phyloP scores from a whole-genome alignment of 2,113 vertebrate species.

The Proteles cristata region DNA sequence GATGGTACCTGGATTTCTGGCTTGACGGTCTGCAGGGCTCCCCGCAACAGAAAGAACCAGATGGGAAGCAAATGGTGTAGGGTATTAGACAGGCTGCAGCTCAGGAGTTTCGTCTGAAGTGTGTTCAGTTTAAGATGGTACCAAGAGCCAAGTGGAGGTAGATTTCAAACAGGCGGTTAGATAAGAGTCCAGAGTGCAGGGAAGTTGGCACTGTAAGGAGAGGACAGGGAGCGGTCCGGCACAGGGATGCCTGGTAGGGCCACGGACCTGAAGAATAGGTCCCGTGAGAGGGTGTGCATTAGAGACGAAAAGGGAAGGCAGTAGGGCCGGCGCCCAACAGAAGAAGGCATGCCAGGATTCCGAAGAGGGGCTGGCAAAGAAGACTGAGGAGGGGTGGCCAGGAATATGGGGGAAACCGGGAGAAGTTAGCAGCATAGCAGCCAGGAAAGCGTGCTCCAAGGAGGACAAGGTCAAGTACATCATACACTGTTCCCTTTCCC shows the following conservation, averaged over 20 bases:
- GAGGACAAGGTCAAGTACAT: not conserved
- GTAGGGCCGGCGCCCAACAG: too few relatives aligned
- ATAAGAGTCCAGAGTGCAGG: not conserved
- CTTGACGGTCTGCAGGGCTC: not conserved
- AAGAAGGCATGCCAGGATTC: not conserved
- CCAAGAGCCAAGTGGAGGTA: not conserved
- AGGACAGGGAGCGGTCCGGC: accelerated
- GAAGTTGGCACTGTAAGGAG: not conserved
- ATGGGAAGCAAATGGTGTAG: not conserved
- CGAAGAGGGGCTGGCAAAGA: not conserved
- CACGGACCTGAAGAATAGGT: accelerated
- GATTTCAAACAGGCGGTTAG: not conserved
- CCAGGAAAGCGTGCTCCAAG: not conserved
- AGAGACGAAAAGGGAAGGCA: not conserved
- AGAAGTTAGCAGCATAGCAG: not conserved
- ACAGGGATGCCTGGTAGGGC: not conserved
- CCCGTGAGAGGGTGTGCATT: not conserved
- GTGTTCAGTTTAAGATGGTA: not conserved
- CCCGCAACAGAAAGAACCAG: not conserved
- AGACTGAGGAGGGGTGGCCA: not conserved
- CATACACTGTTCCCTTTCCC: not conserved
- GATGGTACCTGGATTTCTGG: not conserved
- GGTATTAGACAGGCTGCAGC: not conserved
- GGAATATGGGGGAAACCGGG: not conserved
- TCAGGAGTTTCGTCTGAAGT: not conserved